Conservation (phyloP, 2,797 vertebrate genomes). For the Myotis planiceps region DNA sequence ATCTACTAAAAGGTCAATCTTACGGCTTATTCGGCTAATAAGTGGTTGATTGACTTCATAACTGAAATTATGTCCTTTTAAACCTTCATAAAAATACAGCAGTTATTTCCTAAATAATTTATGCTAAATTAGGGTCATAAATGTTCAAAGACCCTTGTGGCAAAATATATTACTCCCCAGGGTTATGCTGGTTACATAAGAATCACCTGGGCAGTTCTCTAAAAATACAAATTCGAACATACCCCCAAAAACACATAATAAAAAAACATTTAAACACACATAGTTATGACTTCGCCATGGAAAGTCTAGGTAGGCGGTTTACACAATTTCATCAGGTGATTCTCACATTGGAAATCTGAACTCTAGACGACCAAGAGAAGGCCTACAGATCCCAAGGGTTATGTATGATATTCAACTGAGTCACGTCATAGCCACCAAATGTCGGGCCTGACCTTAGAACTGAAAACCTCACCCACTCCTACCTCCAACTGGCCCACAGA, state of each 20-base stretch:
- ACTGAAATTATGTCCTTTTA: conserved; percentile 22
- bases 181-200: neutral
- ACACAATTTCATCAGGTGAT: neutral
- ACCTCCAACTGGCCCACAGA: neutral
- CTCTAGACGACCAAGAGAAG: neutral
- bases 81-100: conserved; percentile 13
- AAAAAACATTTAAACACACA: neutral
- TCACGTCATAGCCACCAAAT: neutral
- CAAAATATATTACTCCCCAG: neutral
- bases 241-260: neutral
- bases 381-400: neutral
- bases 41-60: neutral
- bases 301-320: neutral
- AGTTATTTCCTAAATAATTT: conserved; percentile 38
- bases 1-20: neutral
- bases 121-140: conserved; percentile 12
- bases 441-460: neutral
- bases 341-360: neutral
- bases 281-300: neutral
- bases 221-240: neutral
- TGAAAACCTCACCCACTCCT: neutral
- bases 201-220: neutral
- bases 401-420: neutral
- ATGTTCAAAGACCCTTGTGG: neutral
- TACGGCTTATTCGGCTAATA: neutral